phyloP scores from a whole-genome alignment of 2,888 invertebrate species.

The Ennomos fuscantarius region DNA sequence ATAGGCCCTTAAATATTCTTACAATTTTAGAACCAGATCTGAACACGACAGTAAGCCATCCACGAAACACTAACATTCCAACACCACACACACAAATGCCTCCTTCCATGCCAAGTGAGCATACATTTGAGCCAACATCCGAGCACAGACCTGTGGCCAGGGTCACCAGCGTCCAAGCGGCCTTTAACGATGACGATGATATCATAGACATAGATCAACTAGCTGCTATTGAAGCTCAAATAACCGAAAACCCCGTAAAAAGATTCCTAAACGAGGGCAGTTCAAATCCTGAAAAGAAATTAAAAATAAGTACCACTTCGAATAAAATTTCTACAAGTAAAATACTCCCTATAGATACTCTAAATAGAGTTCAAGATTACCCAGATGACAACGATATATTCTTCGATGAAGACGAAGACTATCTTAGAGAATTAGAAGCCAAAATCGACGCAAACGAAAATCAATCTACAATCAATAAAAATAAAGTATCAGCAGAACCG shows the following conservation, averaged over 20 bases:
- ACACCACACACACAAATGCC: constrained; percentile 58
- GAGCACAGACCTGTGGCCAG: constrained; percentile 52
- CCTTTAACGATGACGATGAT: constrained; percentile 61
- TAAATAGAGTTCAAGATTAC: constrained; percentile 56
- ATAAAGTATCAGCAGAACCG: constrained; percentile 58
- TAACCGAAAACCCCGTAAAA: constrained; percentile 53
- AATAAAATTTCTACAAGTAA: constrained; percentile 3
- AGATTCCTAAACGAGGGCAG: constrained; percentile 45
- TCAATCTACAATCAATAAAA: constrained; percentile 21
- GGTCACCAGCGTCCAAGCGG: constrained; percentile 54
- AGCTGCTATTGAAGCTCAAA: constrained; percentile 67
- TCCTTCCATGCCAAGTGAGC: constrained; percentile 25
- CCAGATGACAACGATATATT: constrained; percentile 64
- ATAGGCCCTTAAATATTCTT: neutral
- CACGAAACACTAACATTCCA: constrained; percentile 57
- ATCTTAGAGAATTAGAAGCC: constrained; percentile 65
- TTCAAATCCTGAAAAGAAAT: constrained; percentile 62
- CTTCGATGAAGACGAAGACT: constrained; percentile 67
- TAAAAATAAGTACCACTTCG: constrained; percentile 46
- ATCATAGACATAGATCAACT: constrained; percentile 70
- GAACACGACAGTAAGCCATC: constrained; percentile 48
- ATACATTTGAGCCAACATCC: constrained; percentile 37
- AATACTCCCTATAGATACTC: constrained; percentile 14
- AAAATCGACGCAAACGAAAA: constrained; percentile 53
- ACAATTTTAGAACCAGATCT: constrained; percentile 51